Base-by-base conservation (phyloP, 2,888 invertebrate species). In the Epistrophe eligans region DNA sequence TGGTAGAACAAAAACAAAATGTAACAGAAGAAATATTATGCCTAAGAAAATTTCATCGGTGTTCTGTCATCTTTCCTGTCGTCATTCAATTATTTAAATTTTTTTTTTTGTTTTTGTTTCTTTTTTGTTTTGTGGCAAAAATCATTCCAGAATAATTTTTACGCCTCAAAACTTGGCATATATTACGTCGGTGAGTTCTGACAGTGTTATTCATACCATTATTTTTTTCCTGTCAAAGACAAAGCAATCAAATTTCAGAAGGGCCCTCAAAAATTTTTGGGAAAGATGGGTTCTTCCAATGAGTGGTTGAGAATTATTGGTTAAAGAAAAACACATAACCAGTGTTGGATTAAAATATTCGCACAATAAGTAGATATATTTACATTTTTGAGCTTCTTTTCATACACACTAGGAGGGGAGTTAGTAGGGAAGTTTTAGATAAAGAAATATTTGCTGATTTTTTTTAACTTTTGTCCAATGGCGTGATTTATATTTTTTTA, bases 71-170 rank as follows among this genome's bases (percentile, higher is more conserved):
- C 48, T 60, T 38, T 76, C 52, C 60, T 50, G 60, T 66, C 35
- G 77, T 77, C 80, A 79, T 85, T 85, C 77, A 85, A 81, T 85
- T 85, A 85, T 85, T 85, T 77, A 85, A 85, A 85, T 85, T 70
- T 74, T 10, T 74, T 10, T n/a, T 24, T 2, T 60, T 24, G 57
- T 66, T 67, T 52, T 67, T 60, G 38, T 32, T 35, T 35, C 9
- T 60, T 71, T 64, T 55, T n/a, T 38, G 55, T 52, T 43, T 57
- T 19, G 57, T 62, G 64, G 50, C 43, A 64, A 70, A 76, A 66
- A 71, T 72, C 80, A 77, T 80, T 52, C 43, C 17, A 76, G 50
- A 71, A 66, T 40, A 43, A 70, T 81, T 72, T 60, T 38, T 76
- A 52, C 13, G 24, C 24, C 15, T 55, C 40, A 48, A 74, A 79